phyloP scores from a whole-genome alignment of 2,797 vertebrate species.

The Taenioides sp. region DNA sequence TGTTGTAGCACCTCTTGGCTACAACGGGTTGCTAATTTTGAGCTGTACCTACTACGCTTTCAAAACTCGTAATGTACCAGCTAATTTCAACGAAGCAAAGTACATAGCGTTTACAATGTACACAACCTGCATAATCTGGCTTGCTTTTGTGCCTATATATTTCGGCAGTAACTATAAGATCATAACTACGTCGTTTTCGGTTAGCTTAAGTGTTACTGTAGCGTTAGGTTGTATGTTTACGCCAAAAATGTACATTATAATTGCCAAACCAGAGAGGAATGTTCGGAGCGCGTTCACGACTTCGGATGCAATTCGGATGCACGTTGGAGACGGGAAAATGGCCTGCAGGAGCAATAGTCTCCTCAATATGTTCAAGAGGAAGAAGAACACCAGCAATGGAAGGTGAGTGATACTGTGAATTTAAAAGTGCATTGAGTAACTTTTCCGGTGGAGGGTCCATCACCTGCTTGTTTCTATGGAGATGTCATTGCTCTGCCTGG shows the following conservation, averaged over 20 bases:
- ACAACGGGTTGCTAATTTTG: conserved; percentile 96
- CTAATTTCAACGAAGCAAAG: conserved; percentile 98
- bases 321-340: conserved; percentile 93
- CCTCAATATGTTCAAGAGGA: conserved; percentile 96
- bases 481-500: too few relatives aligned
- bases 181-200: conserved; percentile 97
- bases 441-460: too few relatives aligned
- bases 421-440: conserved; percentile 3
- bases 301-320: conserved; percentile 96
- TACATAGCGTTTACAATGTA: conserved; percentile 99
- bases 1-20: conserved; percentile 93
- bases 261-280: conserved; percentile 94
- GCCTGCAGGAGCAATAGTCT: conserved; percentile 94
- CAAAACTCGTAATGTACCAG: conserved; percentile 97
- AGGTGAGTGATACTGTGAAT: conserved; percentile 85
- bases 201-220: conserved; percentile 96
- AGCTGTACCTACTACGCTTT: conserved; percentile 99
- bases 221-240: conserved; percentile 98
- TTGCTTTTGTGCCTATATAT: conserved; percentile 97
- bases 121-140: conserved; percentile 98
- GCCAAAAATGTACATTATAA: conserved; percentile 98
- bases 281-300: conserved; percentile 99
- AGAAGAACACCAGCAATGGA: conserved; percentile 90
- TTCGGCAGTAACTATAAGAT: conserved; percentile 99
- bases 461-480: too few relatives aligned